Evolutionary conservation across 2,888 invertebrate species (phyloP).

Genomic region (Opisthograptis luteolata): DNA sequence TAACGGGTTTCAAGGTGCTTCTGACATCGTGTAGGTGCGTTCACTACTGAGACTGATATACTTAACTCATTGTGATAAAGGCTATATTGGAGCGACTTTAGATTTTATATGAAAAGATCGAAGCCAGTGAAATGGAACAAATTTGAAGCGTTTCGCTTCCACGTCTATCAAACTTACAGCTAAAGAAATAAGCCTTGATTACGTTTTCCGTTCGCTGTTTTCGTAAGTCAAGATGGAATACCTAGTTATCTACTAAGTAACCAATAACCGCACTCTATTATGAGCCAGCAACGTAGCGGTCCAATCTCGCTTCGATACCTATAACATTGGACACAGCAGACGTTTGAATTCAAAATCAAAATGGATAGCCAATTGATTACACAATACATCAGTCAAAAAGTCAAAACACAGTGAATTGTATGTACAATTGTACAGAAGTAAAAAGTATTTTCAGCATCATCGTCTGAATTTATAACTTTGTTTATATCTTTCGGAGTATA

Average conservation of each 20-base stretch:
- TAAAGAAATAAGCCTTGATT: neutral
- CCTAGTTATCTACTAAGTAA: neutral
- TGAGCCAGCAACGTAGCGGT: neutral
- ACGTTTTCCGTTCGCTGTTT: neutral
- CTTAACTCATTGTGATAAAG: conserved; percentile 13
- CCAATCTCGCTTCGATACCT: neutral
- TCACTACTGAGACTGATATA: conserved; percentile 6
- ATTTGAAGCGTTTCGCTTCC: conserved; percentile 20
- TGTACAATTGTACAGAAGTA: conserved; percentile 2
- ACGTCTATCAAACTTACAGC: conserved; percentile 17
- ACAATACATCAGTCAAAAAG: too few relatives aligned
- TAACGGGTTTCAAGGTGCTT: conserved; percentile 34
- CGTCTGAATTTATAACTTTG: conserved; percentile 2
- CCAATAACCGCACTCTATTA: neutral
- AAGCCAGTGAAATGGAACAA: conserved; percentile 22
- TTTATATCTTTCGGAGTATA: conserved; percentile 4
- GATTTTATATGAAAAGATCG: conserved; percentile 13
- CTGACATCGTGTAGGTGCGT: conserved; percentile 13
- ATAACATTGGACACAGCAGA: conserved; percentile 7
- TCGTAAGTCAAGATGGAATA: neutral
- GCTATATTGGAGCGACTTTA: conserved; percentile 6
- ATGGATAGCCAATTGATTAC: conserved; percentile 23
- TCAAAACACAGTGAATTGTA: conserved; percentile 26
- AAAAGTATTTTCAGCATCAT: conserved; percentile 11
- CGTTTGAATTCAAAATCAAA: conserved; percentile 18